phyloP scores from a whole-genome alignment of 2,113 vertebrate genomes.

The Alexandromys fortis region DNA sequence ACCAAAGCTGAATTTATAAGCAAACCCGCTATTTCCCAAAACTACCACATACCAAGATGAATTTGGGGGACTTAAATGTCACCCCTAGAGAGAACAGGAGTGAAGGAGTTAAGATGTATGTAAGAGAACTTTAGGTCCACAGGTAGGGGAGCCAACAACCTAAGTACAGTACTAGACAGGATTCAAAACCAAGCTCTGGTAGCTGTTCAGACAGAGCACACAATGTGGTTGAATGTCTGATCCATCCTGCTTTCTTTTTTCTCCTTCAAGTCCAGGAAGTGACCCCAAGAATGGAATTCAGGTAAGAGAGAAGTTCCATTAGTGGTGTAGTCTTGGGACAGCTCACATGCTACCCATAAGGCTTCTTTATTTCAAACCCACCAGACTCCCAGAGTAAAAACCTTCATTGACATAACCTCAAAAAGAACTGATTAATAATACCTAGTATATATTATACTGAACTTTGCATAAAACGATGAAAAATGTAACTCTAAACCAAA shows the following conservation, averaged over 20 bases:
- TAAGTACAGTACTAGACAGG: not conserved
- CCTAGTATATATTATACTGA: not conserved
- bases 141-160: not conserved
- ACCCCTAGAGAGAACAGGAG: not conserved
- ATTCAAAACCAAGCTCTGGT: not conserved
- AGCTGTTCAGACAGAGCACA: not conserved
- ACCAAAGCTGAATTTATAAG: slow-evolving; percentile 14
- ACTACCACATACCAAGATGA: not conserved
- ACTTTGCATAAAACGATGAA: not conserved
- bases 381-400: not conserved
- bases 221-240: not conserved
- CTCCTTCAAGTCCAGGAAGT: not conserved
- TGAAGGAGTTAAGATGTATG: not conserved
- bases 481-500: slow-evolving; percentile 1
- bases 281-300: not conserved
- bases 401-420: not conserved
- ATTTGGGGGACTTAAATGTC: not conserved
- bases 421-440: not conserved
- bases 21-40: not conserved
- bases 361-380: not conserved
- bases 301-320: not conserved
- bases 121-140: not conserved
- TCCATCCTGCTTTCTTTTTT: not conserved
- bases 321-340: not conserved
- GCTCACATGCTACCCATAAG: not conserved